Evolutionary conservation across 2,113 vertebrate genomes (phyloP), one percentile per base, ranked within the genome.

Genomic region (Synodontis membranacea): DNA sequence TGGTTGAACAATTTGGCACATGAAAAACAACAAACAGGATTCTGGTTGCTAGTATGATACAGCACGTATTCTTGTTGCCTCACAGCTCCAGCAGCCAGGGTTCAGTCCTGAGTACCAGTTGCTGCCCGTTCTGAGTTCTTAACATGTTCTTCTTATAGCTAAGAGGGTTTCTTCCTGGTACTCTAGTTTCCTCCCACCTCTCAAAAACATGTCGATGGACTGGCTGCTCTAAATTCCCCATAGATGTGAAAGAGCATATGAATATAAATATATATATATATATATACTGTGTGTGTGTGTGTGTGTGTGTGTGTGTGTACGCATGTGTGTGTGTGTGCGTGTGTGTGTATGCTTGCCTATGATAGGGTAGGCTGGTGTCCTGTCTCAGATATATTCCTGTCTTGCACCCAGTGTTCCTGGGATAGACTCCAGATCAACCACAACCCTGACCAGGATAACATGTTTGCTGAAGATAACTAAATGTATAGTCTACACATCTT

Each of bases 311-410:
- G n/a, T 31, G 12, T 21, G 75, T n/a, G 72, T n/a, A n/a, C n/a
- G 37, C 12, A 9, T 72, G 70, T 23, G 70, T 75, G 42, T 48
- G 42, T 48, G 42, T 34, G 46, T 78, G 74, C 34, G 74, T 46
- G 46, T 76, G 28, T 31, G 21, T 12, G n/a, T 31, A 5, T 21
- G 75, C 31, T 52, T 54, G 17, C 48, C 17, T 54, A 11, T 37
- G 75, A 79, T 79, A 79, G 75, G 75, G 54, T 79, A 79, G 75
- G 17, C 48, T 54, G n/a, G n/a, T 19, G 19, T 79, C n/a, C 76
- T 37, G 48, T 79, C n/a, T 34, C 31, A 4, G 28, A 37, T 79
- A 78, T 78, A 34, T 52, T 79, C 48, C 76, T 21, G 76, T 34
- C 31, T 79, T 23, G n/a, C 11, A 3, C 44, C 9, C 72, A 48